phyloP scores from a whole-genome alignment of 2,113 vertebrate genomes.

The Myrmophylax atrothorax region DNA sequence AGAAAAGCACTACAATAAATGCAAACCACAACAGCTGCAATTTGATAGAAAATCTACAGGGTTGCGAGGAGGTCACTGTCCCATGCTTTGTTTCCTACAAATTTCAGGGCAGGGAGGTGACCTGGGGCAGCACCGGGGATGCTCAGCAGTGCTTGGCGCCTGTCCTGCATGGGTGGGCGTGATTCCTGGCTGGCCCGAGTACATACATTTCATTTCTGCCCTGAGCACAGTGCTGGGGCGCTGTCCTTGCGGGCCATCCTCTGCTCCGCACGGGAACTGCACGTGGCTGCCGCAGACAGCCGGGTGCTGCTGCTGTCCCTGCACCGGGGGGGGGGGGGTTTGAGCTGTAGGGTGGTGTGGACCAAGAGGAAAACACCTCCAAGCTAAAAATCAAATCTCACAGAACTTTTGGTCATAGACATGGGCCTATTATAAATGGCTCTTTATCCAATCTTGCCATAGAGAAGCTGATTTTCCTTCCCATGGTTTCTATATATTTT shows the following conservation, averaged over 20 bases:
- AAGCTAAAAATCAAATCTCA: not conserved
- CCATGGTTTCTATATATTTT: constrained; percentile 4
- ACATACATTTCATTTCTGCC: not conserved
- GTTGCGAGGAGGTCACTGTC: not conserved
- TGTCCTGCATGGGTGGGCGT: not conserved
- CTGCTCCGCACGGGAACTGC: not conserved
- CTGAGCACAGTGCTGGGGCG: not conserved
- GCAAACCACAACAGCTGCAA: not conserved
- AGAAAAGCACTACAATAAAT: constrained; percentile 13
- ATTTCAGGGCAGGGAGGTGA: not conserved
- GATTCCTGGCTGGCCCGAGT: not conserved
- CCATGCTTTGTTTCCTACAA: not conserved
- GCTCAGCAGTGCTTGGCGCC: not conserved
- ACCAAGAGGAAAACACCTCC: not conserved
- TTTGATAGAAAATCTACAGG: constrained; percentile 30
- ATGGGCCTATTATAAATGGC: not conserved
- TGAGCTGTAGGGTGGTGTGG: not conserved
- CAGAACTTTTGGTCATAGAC: constrained; percentile 21
- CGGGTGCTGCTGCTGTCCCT: fast-evolving
- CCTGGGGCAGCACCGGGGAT: not conserved
- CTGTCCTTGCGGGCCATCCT: constrained; percentile 41
- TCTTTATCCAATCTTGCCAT: constrained; percentile 25
- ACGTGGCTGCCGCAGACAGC: fast-evolving
- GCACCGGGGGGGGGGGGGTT: fast-evolving
- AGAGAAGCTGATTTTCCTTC: constrained; percentile 11